Percentiles rank a stretch among this genome's conserved stretches.
phyloP scores from a whole-genome alignment of 2,797 vertebrate genomes.

The Molossus molossus region DNA sequence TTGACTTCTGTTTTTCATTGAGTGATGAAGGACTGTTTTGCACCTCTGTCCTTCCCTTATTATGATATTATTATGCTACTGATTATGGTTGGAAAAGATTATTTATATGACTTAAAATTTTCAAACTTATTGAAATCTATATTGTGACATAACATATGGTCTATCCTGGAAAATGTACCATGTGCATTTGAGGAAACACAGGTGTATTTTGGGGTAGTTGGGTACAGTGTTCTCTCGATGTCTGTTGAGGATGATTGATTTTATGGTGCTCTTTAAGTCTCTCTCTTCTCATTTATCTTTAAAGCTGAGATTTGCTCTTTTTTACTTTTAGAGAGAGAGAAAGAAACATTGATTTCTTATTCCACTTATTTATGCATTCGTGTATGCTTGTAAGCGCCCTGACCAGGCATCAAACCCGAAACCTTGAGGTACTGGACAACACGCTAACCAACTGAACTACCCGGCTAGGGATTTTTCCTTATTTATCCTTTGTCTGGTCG shows the following conservation, averaged over 20 bases:
- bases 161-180: background rate
- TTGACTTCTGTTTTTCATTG: background rate
- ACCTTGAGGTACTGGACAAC: too few species aligned
- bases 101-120: background rate
- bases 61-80: background rate
- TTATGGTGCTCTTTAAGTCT: background rate
- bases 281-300: too few species aligned
- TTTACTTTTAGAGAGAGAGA: too few species aligned
- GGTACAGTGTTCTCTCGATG: background rate
- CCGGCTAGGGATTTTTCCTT: background rate
- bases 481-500: background rate
- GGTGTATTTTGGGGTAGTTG: background rate
- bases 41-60: background rate
- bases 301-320: too few species aligned
- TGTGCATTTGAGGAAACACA: background rate
- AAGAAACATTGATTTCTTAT: too few species aligned
- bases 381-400: too few species aligned
- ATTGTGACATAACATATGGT: background rate
- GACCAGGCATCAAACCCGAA: too few species aligned
- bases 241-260: background rate
- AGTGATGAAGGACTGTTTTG: background rate
- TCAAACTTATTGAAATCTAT: background rate
- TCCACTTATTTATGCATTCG: too few species aligned
- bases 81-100: background rate
- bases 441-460: too few species aligned